Conservation (phyloP, 2,888 invertebrate species). For the Germaria angustata region DNA sequence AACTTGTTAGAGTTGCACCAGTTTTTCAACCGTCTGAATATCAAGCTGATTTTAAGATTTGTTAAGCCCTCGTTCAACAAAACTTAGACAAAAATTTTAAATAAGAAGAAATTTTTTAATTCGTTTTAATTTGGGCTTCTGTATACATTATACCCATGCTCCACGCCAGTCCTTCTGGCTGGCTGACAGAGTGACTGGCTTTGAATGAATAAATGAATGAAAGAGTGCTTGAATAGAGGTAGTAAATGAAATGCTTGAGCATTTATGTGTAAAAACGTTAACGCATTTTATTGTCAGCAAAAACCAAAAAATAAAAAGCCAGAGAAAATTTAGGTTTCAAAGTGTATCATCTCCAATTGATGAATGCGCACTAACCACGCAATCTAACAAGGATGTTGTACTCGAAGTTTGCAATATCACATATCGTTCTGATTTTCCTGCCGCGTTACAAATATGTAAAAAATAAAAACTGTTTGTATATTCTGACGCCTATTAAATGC, state of each 20-base stretch:
- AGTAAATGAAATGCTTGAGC: slow-evolving; percentile 54
- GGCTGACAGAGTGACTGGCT: slow-evolving; percentile 5
- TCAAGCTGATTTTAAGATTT: slow-evolving; percentile 42
- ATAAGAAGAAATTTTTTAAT: slow-evolving; percentile 56
- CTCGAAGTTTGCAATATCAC: slow-evolving; percentile 10
- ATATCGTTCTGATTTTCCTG: slow-evolving; percentile 42
- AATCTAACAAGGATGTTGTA: slow-evolving; percentile 61
- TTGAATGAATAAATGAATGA: slow-evolving; percentile 13
- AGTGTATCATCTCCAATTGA: slow-evolving; percentile 70
- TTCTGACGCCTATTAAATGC: slow-evolving; percentile 68
- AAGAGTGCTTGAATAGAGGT: neutral
- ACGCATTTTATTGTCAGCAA: slow-evolving; percentile 75
- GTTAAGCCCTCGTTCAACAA: slow-evolving; percentile 37
- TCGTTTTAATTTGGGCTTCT: slow-evolving; percentile 63
- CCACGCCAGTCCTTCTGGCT: neutral
- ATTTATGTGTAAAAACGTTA: slow-evolving; percentile 62
- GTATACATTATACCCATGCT: slow-evolving; percentile 18
- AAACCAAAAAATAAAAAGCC: neutral
- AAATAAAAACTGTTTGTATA: slow-evolving; percentile 51
- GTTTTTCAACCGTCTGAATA: slow-evolving; percentile 10
- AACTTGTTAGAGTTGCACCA: slow-evolving; percentile 57
- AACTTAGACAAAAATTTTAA: slow-evolving; percentile 13
- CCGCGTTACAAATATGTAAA: slow-evolving; percentile 28
- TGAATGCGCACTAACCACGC: slow-evolving; percentile 77
- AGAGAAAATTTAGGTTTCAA: slow-evolving; percentile 69